phyloP scores from a whole-genome alignment of 2,797 vertebrate species.

The Menidia menidia region DNA sequence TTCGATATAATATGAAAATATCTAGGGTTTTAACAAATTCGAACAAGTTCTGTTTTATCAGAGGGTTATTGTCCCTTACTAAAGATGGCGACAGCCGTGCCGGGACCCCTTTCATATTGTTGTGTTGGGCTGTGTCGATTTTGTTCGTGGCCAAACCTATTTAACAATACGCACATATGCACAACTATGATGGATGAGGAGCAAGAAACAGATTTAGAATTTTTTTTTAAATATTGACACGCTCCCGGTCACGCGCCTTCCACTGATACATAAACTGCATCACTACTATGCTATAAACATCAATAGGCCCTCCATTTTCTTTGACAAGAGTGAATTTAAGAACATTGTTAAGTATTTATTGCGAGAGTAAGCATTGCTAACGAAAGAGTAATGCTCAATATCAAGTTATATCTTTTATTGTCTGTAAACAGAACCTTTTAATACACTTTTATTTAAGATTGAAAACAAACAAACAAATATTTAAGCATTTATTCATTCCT shows the following conservation, averaged over 20 bases:
- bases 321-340: not conserved
- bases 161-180: not conserved
- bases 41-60: conserved; percentile 56
- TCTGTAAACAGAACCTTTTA: not conserved
- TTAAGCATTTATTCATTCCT: too few relatives aligned
- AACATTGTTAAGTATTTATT: not conserved
- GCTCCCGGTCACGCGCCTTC: conserved; percentile 68
- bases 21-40: conserved; percentile 42
- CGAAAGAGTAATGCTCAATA: not conserved
- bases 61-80: conserved; percentile 83
- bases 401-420: not conserved
- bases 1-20: conserved; percentile 3
- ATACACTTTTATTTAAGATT: too few relatives aligned
- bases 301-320: not conserved
- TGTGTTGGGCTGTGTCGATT: conserved; percentile 12
- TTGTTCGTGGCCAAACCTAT: not conserved
- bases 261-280: conserved; percentile 17
- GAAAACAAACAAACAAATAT: too few relatives aligned
- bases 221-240: conserved; percentile 64
- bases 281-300: not conserved
- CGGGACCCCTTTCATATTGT: conserved; percentile 41
- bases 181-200: conserved; percentile 18
- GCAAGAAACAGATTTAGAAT: conserved; percentile 35
- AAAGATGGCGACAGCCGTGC: conserved; percentile 81
- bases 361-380: not conserved